Base-by-base conservation (phyloP, 2,888 invertebrate species). In the Zygaena filipendulae region DNA sequence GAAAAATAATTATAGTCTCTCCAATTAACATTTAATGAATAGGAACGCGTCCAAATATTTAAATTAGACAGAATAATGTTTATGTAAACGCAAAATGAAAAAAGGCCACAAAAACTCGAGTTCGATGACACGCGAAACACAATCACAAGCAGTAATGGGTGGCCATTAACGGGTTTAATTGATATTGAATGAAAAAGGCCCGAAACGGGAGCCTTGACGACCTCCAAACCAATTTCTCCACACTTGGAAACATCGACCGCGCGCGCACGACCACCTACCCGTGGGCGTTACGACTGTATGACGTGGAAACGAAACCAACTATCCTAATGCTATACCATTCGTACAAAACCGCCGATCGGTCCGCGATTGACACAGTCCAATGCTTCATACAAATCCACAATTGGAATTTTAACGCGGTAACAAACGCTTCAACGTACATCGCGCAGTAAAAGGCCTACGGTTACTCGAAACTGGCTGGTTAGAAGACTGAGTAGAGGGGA, bases 261-360 rank as follows among this genome's bases (percentile, higher is more conserved):
- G 32, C 41, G 59, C 71, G 69, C 77, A 70, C 75, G 74, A 66
- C 75, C 55, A 52, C 44, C 52, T 51, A 42, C 32, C 52, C 63
- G 75, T 75, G 60, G 75, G 75, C 71, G 75, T 59, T 54, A 48
- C 50, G 59, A 70, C 67, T 52, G 56, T 71, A 59, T 75, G 74
- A 77, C 75, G 75, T 64, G 72, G 59, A 59, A 52, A 56, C 47
- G 50, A 60, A 68, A 66, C 59, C 61, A 54, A 63, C 59, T 55
- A 61, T 57, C 56, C n/a, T n/a, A 47, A 55, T 48, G 11, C 21
- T 13, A 12, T 18, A 32, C 21, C 11, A 12, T 49, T 42, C 52
- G 47, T 45, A 47, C 48, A 49, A 47, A 43, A 43, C 35, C 35
- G 32, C 33, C 43, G 54, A 40, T 44, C 39, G 25, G 21, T 38